These are phyloP conservation scores for Rafetus swinhoei DNA, from an alignment of 2,113 vertebrate genomes.

Conservation along the genomic window DNA sequence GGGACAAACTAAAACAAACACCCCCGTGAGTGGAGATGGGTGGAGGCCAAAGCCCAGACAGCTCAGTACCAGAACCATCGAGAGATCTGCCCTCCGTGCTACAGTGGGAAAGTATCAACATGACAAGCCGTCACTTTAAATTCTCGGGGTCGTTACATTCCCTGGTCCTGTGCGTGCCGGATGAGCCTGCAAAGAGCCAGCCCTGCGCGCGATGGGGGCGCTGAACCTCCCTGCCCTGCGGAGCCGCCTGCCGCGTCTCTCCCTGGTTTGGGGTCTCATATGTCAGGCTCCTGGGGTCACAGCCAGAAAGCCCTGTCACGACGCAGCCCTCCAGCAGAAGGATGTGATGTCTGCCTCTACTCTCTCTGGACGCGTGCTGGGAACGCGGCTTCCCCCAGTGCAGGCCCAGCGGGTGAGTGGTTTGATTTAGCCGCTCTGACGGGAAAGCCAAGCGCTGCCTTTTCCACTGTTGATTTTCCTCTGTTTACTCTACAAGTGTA, in stretches of 20 bases:
- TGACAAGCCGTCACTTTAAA: background rate
- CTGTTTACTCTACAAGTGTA: background rate
- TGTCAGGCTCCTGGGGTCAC: background rate
- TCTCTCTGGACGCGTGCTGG: background rate
- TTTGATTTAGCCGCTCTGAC: background rate
- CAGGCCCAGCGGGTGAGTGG: background rate
- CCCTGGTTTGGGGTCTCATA: background rate
- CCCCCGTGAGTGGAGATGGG: too few relatives aligned
- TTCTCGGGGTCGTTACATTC: background rate
- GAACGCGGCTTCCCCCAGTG: background rate
- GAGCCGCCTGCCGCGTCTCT: background rate
- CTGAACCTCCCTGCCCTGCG: background rate
- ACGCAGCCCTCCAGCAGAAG: background rate
- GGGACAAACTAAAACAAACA: background rate
- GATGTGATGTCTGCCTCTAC: background rate
- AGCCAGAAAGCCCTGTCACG: background rate
- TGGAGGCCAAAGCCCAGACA: too few relatives aligned
- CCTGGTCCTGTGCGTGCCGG: background rate
- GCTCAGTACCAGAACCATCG: background rate
- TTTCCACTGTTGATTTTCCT: background rate
- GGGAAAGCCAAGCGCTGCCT: background rate
- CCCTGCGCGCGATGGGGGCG: too few relatives aligned
- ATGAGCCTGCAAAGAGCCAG: background rate
- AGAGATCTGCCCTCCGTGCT: background rate
- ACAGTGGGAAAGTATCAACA: background rate